Evolutionary conservation across 2,797 vertebrate species (phyloP).

Genomic region (Amblyraja radiata): DNA sequence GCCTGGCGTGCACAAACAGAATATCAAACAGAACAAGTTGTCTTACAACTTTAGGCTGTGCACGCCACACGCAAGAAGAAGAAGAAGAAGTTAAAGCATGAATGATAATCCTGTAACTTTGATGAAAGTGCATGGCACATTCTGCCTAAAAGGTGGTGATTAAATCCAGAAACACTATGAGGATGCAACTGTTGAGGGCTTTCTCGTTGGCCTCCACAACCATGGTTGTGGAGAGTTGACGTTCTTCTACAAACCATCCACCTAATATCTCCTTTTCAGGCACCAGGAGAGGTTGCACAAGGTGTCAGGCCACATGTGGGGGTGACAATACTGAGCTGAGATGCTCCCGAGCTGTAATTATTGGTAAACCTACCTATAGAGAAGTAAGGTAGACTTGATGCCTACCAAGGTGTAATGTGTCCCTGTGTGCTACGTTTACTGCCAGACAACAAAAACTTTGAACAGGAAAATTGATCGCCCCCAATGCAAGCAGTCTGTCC

Average conservation of each 20-base stretch:
- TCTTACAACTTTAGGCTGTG: no score
- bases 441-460: no score
- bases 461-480: no score
- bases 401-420: neutral
- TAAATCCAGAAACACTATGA: neutral
- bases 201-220: neutral
- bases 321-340: neutral
- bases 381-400: neutral
- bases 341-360: neutral
- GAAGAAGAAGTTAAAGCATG: neutral
- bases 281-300: neutral
- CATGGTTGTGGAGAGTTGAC: neutral
- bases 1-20: no score
- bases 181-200: neutral
- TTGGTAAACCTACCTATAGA: neutral
- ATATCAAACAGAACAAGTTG: no score
- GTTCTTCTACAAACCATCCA: constrained; percentile 3
- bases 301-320: neutral
- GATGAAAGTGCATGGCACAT: no score
- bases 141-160: neutral
- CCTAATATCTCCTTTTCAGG: neutral
- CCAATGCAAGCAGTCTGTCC: no score
- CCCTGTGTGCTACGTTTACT: neutral
- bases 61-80: no score
- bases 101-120: neutral